Percentiles rank a stretch among this genome's conserved stretches.
Evolutionary conservation across 2,888 invertebrate species (phyloP).

Genomic region (Glomeris marginata): DNA sequence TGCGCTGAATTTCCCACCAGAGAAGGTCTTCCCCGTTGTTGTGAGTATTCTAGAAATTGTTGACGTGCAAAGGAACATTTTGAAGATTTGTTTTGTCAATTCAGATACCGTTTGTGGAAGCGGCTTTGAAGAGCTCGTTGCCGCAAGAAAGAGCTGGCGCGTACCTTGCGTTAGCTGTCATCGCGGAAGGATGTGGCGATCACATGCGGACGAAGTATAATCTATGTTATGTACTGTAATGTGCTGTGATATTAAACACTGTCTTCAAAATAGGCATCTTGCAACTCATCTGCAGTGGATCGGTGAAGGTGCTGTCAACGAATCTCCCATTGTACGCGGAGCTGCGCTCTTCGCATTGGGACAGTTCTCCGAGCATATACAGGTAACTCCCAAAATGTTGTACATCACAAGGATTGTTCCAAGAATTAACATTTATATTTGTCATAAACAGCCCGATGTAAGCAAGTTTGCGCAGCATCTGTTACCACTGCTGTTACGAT

Average conservation of each 20-base stretch:
- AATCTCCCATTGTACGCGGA: constrained; percentile 47
- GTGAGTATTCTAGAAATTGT: constrained; percentile 30
- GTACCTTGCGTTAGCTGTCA: constrained; percentile 53
- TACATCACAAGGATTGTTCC: constrained; percentile 1
- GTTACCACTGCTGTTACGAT: constrained; percentile 48
- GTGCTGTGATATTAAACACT: neutral
- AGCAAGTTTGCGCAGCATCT: constrained; percentile 53
- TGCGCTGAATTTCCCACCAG: constrained; percentile 57
- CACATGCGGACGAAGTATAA: constrained; percentile 48
- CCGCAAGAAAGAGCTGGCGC: constrained; percentile 51
- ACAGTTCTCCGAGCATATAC: constrained; percentile 63
- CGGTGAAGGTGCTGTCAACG: constrained; percentile 50
- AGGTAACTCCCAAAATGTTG: constrained; percentile 29
- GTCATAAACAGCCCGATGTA: constrained; percentile 47
- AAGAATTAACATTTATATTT: constrained; percentile 7
- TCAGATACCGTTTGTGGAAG: constrained; percentile 43
- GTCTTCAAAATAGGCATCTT: constrained; percentile 34
- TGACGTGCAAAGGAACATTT: no score
- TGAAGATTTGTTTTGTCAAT: constrained; percentile 5
- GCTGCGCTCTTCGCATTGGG: constrained; percentile 63
- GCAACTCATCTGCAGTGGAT: constrained; percentile 51
- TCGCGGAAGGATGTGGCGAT: constrained; percentile 64
- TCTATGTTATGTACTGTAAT: constrained; percentile 7
- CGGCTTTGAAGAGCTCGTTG: constrained; percentile 44
- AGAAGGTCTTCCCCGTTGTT: constrained; percentile 54